Evolutionary conservation across 2,888 invertebrate species (phyloP), one percentile per base, ranked within the genome.

Genomic region (Lasioglossum oenotherae): DNA sequence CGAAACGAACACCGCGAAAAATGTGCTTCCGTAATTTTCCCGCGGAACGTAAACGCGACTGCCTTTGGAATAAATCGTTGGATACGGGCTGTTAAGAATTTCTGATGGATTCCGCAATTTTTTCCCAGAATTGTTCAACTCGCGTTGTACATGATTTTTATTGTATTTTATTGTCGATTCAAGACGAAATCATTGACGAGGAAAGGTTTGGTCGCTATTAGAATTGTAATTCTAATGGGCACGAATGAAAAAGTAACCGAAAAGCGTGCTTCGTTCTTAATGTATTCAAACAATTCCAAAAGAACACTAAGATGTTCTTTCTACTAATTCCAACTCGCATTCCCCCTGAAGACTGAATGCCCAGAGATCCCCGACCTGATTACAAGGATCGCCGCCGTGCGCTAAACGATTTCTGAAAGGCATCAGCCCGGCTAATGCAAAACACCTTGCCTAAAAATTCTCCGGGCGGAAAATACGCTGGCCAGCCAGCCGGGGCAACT

Each of bases 381-480:
- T 53, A 53, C 53, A 53, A 53, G n/a, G 23, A 53, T 10, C 53
- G 53, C n/a, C 53, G 53, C 3, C n/a, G n/a, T 53, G n/a, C n/a
- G n/a, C 53, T 53, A 53, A 53, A 53, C 53, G 53, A 53, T 53
- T 53, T 53, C 53, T 53, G 41, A 41, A 72, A 72, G 44, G 27
- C 44, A 72, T 44, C 44, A 41, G 44, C 72, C 72, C 38, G 44
- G 27, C 44, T 27, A 72, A 72, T 72, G n/a, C 44, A 6, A 44
- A 44, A 41, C 53, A 53, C 10, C 53, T 53, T 53, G 23, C 46
- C 27, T 27, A 60, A 46, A 27, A 60, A 76, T 44, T 23, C 23
- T 23, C 10, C 75, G 19, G 16, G 27, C 8, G 27, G n/a, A 12
- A 44, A 60, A 75, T 67, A 27, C 60, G 19, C 27, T 41, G 19